Base-by-base conservation (phyloP, 2,113 vertebrate genomes). In the Phyllostomus hastatus region DNA sequence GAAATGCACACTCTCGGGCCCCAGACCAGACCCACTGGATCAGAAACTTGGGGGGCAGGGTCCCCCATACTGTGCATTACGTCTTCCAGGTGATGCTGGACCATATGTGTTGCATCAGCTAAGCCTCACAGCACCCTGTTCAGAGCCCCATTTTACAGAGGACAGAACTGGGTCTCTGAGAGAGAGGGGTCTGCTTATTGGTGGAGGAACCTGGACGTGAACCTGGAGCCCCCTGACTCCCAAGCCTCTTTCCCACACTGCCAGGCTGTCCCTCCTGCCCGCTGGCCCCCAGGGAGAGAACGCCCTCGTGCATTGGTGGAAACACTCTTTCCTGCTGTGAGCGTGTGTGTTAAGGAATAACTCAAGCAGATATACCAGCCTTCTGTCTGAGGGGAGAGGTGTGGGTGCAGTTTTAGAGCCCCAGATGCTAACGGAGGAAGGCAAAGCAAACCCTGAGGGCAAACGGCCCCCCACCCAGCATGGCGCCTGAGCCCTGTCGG, bases 281-380 rank as follows among this genome's bases (percentile, higher is more conserved):
- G 17, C 52, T 52, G 15, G 15, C 52, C 54, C 2, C 15, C 0
- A 1, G 5, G 4, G 26, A 64, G 70, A 41, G 88, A 33, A 64
- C 2, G 28, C 5, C 1, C 35, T 10, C 0, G 6, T 11, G 26
- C 50, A 41, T 24, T 1, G 20, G 54, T 89, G 10, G 46, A 33
- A 15, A 67, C 26, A 50, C 4, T 4, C 8, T 10, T 80, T 26
- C 70, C 41, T 38, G 78, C 28, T 80, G 38, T 24, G 28, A 61
- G 52, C 16, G 1, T 46, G 24, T 54, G 67, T 43, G 14, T 64
- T 57, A 11, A 31, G 48, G 59, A 66, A 22, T 20, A 31, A 93
- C 22, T 33, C 50, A 80, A 66, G 46, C 28, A 80, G 72, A 64
- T 24, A 4, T 0, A 11, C 20, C 8, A n/a, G 70, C 9, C 35